phyloP scores from a whole-genome alignment of 2,888 invertebrate genomes.

The Drosophila austrosaltans region DNA sequence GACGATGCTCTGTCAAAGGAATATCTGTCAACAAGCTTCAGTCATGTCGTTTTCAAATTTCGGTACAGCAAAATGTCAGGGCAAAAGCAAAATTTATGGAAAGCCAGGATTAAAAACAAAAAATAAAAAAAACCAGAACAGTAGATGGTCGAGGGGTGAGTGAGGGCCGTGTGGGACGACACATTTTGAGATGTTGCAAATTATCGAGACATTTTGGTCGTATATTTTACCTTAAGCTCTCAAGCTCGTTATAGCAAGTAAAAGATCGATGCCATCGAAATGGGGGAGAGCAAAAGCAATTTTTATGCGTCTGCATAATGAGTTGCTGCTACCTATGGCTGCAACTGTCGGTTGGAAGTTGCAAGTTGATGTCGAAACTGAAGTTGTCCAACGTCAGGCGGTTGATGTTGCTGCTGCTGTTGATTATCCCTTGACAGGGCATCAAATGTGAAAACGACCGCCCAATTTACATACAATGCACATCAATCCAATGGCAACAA shows the following conservation, averaged over 20 bases:
- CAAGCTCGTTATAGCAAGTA: constrained; percentile 66
- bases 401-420: constrained; percentile 52
- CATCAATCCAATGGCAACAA: constrained; percentile 72
- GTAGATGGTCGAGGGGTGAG: constrained; percentile 32
- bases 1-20: constrained; percentile 75
- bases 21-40: constrained; percentile 76
- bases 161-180: constrained; percentile 33
- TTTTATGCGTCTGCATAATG: constrained; percentile 78
- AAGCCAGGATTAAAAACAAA: constrained; percentile 16
- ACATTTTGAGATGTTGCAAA: constrained; percentile 67
- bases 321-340: constrained; percentile 48
- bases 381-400: constrained; percentile 42
- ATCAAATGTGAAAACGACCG: constrained; percentile 80
- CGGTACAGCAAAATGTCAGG: constrained; percentile 59
- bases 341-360: constrained; percentile 15
- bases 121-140: constrained; percentile 7
- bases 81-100: constrained; percentile 60
- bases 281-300: constrained; percentile 38
- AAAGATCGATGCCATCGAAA: constrained; percentile 23
- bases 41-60: constrained; percentile 77
- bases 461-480: constrained; percentile 83
- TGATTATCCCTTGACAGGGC: constrained; percentile 80
- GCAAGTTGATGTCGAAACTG: constrained; percentile 36
- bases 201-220: constrained; percentile 69
- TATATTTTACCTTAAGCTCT: constrained; percentile 53